Evolutionary conservation across 1,140 invertebrate genomes (phyloP).

Genomic region (Caerostris darwini): DNA sequence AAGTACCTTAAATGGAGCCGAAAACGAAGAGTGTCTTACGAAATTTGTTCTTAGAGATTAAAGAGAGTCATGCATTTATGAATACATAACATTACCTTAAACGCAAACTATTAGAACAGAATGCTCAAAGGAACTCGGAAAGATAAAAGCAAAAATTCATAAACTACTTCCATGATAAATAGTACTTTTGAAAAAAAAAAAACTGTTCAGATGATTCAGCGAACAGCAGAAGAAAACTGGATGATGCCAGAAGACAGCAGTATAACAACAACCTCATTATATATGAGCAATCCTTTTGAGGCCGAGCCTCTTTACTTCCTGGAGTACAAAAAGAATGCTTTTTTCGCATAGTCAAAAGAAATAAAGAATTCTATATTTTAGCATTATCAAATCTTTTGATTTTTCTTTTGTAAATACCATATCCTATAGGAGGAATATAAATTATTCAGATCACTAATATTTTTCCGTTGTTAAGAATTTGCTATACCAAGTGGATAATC

Average conservation of each 20-base stretch:
- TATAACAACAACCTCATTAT: conserved; percentile 4
- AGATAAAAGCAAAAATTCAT: conserved; percentile 34
- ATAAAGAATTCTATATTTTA: background rate
- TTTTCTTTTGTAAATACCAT: background rate
- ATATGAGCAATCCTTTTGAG: conserved; percentile 10
- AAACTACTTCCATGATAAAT: background rate
- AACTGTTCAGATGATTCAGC: conserved; percentile 9
- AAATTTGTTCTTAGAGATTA: background rate
- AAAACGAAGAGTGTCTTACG: background rate
- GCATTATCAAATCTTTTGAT: background rate
- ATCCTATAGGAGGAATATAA: background rate
- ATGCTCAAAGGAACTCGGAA: background rate
- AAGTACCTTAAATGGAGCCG: background rate
- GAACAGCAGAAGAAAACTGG: background rate
- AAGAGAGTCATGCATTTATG: conserved; percentile 26
- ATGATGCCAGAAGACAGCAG: background rate
- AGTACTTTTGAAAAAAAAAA: background rate
- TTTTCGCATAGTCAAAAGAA: background rate
- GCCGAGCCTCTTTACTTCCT: background rate
- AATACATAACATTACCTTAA: background rate
- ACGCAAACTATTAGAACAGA: conserved; percentile 12
- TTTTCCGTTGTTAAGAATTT: background rate
- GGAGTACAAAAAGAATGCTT: background rate
- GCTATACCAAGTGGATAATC: background rate
- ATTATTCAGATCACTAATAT: background rate